Conservation (phyloP, 2,888 invertebrate genomes). For the Andrena fulva region DNA sequence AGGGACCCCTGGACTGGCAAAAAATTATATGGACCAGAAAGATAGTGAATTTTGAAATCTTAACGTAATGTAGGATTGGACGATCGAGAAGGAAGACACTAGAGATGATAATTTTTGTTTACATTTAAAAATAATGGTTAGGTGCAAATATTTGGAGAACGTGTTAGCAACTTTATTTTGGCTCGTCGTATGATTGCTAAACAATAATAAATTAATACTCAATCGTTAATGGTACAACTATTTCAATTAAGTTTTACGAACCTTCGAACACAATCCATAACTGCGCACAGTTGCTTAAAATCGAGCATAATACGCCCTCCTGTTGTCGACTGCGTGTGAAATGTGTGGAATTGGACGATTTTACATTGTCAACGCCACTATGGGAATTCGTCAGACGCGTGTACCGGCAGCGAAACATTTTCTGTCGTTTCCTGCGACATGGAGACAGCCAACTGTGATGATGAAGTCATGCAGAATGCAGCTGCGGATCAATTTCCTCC, state of each 20-base stretch:
- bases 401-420: background rate
- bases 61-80: background rate
- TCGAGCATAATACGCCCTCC: background rate
- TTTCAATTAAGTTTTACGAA: no score
- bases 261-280: background rate
- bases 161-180: no score
- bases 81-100: no score
- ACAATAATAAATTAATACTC: no score
- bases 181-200: no score
- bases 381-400: constrained; percentile 21
- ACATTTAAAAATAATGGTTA: no score
- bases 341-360: constrained; percentile 16
- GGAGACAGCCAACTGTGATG: constrained; percentile 19
- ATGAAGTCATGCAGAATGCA: constrained; percentile 54
- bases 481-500: constrained; percentile 38
- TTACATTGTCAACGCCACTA: constrained; percentile 2
- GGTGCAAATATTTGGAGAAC: no score
- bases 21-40: background rate
- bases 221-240: no score
- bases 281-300: background rate
- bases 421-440: constrained; percentile 12
- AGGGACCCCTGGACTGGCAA: background rate
- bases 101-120: no score
- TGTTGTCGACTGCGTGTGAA: background rate
- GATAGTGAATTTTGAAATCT: background rate